Evolutionary conservation across 2,113 vertebrate species (phyloP), one percentile per base, ranked within the genome.

Genomic region (Clupea harengus): DNA sequence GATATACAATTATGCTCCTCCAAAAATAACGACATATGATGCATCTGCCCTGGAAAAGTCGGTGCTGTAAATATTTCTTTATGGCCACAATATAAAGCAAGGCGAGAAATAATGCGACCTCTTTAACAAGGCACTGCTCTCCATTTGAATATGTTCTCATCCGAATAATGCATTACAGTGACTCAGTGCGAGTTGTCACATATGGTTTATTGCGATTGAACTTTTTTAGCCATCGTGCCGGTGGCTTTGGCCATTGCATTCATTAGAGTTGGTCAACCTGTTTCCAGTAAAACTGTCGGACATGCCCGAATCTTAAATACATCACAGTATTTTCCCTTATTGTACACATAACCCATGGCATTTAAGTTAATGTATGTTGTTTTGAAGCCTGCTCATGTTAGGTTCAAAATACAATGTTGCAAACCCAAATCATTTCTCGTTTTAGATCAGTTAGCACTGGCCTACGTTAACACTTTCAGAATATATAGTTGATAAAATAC

Each of bases 111-210:
- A 78, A 78, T 39, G 13, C 28, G 72, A 78, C 28, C 72, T 72
- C 64, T 72, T 72, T 32, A 72, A 72, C 60, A 25, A 11, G n/a
- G 28, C 72, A 39, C 32, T 44, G 10, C 44, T 72, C 25, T 78
- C 28, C 28, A 10, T 78, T 78, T 78, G 10, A 78, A 78, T 78
- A 45, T 46, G 22, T 81, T 52, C 44, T 81, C 44, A 81, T 81
- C 52, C 83, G 72, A 87, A 32, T 60, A 84, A 60, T 52, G 18
- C 75, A 81, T 45, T 10, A 52, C 22, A 32, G 3, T 83, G 45
- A 86, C 47, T 83, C 47, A 80, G 72, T 44, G 72, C 72, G 25
- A 78, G 72, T 78, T 78, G 72, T 78, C 72, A 78, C 28, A 78
- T 78, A 78, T 78, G 72, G 72, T 78, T 78, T 78, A 78, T 15